Base-by-base conservation (phyloP, 2,888 invertebrate genomes). In the Drosophila setosimentum region DNA sequence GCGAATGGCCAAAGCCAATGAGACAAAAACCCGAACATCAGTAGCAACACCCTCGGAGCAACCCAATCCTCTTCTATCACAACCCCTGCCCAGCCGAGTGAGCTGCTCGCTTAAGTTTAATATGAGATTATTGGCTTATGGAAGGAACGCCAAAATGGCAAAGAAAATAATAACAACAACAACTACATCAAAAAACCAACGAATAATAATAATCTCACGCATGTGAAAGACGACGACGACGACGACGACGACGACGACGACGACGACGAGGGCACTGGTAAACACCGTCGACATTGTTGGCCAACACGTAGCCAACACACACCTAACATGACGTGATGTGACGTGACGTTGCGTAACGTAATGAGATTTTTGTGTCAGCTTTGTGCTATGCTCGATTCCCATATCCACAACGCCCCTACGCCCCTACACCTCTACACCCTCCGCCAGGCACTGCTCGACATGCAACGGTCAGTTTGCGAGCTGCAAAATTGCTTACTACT, bases 41-140 rank as follows among this genome's bases (percentile, higher is more conserved):
- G 8, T 24, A 45, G 24, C 24, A 45, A 45, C 45, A 45, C 45
- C 16, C 21, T n/a, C 24, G 42, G 11, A 3, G 6, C 45, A 10
- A 32, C 50, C 33, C 37, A 54, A 42, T 33, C 37, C 62, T 42
- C 66, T 35, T 48, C 48, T 53, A n/a, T 24, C 60, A 21, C 51
- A 51, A 40, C 13, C 16, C 21, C 42, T 62, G 75, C 45, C 33
- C 62, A 73, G 33, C 49, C 68, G 48, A 62, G 59, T 42, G 62
- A 66, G 63, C 63, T 57, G 65, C 78, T 78, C 69, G 73, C 81
- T 70, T 75, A 81, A 83, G 73, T 85, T 85, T 78, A 87, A 87
- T 83, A 76, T 73, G 57, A 87, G 85, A 88, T 87, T 87, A 87
- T 87, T 85, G 86, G 83, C 88, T 85, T 83, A 79, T 66, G 68